Evolutionary conservation across 2,888 invertebrate species (phyloP).

Genomic region (Xestobium rufovillosum): DNA sequence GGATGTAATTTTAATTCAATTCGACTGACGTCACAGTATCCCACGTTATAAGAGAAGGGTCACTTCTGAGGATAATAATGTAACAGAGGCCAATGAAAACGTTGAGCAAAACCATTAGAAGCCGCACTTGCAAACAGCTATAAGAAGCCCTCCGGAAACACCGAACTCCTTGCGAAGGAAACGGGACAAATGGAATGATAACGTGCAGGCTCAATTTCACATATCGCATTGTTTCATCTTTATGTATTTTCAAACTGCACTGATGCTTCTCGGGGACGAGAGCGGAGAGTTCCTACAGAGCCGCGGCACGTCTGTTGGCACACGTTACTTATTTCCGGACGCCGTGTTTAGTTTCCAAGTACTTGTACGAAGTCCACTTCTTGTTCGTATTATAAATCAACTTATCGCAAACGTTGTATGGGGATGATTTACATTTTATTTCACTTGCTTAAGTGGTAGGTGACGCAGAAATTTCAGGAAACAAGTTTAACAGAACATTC

Average conservation of each 20-base stretch:
- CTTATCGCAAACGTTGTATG: too few relatives aligned
- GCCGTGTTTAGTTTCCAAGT: slow-evolving; percentile 25
- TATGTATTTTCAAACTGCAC: slow-evolving; percentile 38
- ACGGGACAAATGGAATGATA: slow-evolving; percentile 38
- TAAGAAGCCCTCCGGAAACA: slow-evolving; percentile 31
- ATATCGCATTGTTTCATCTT: slow-evolving; percentile 41
- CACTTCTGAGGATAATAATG: too few relatives aligned
- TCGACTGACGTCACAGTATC: too few relatives aligned
- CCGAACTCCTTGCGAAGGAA: slow-evolving; percentile 29
- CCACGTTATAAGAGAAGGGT: too few relatives aligned
- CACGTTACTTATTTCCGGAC: slow-evolving; percentile 41
- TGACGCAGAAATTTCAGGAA: too few relatives aligned
- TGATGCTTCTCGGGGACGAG: slow-evolving; percentile 23
- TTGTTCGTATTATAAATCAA: too few relatives aligned
- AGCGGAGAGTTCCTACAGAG: slow-evolving; percentile 18
- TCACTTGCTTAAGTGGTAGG: too few relatives aligned
- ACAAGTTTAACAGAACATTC: too few relatives aligned
- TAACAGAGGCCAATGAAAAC: slow-evolving; percentile 32
- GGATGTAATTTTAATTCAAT: too few relatives aligned
- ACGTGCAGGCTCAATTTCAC: slow-evolving; percentile 33
- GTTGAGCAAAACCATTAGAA: slow-evolving; percentile 31
- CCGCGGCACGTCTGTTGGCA: slow-evolving; percentile 35
- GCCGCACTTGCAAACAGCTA: slow-evolving; percentile 26
- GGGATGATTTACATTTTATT: too few relatives aligned
- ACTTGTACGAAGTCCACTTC: slow-evolving; percentile 14